These are phyloP conservation scores for Apamea anceps DNA, from an alignment of 2,888 invertebrate species.

Conservation along the genomic window DNA sequence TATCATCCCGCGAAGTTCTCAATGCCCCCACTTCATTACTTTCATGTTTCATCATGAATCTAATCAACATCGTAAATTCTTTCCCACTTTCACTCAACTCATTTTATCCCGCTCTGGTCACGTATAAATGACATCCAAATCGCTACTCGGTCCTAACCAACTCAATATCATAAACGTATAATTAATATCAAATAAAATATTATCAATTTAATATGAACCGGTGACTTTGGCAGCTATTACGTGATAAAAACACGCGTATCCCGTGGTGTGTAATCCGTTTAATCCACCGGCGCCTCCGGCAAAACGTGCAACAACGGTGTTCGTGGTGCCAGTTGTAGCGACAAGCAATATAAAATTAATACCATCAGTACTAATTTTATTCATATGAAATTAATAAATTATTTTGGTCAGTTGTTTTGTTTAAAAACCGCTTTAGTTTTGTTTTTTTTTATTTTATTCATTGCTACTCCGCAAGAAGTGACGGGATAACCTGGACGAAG, in stretches of 20 bases:
- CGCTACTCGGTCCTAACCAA: neutral
- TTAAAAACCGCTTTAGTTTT: neutral
- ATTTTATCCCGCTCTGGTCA: neutral
- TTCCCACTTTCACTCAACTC: neutral
- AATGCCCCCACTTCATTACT: neutral
- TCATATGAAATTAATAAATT: neutral
- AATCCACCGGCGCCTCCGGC: constrained; percentile 80
- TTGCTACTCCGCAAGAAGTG: neutral
- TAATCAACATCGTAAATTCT: neutral
- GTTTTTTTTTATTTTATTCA: neutral
- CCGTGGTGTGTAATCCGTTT: constrained; percentile 82
- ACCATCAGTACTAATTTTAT: too few species aligned
- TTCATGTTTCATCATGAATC: neutral
- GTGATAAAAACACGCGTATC: constrained; percentile 80
- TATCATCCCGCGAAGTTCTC: neutral
- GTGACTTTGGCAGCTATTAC: constrained; percentile 75
- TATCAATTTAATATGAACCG: constrained; percentile 44
- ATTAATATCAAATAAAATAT: constrained; percentile 40
- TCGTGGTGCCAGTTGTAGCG: constrained; percentile 69
- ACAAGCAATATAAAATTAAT: neutral
- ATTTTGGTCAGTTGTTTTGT: neutral
- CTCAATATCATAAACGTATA: constrained; percentile 15
- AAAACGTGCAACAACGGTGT: constrained; percentile 73
- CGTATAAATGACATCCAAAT: neutral
- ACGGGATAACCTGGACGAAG: neutral